Base-by-base conservation (phyloP, 2,888 invertebrate genomes). In the Stomorhina lunata region DNA sequence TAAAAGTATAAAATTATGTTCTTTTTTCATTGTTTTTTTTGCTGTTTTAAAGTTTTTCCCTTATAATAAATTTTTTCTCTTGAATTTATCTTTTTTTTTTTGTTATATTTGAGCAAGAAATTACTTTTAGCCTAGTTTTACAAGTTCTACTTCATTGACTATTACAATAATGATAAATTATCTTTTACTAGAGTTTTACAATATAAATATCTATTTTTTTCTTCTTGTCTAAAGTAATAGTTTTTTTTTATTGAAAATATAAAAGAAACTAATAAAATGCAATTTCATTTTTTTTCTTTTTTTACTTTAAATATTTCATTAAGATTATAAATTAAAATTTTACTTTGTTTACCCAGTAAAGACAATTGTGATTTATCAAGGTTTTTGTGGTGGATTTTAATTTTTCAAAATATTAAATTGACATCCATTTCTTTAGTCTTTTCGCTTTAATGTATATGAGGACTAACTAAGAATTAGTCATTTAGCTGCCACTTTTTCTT, bases 81-180 rank as follows among this genome's bases (percentile, higher is more conserved):
- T 15, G 34, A 20, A 2, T 48, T 3, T 20, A n/a, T 45, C n/a
- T 17, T 17, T 17, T 32, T 71, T 3, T 50, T 55, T 15, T 43
- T 25, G 15, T 25, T 9, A 40, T 77, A 22, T 68, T 79, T 69
- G 32, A 59, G 53, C 61, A 78, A 68, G 73, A 78, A 82, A 82
- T 79, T 75, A 79, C 69, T 79, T 82, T 82, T 82, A 79, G 75
- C 79, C 82, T 79, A 82, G 79, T 82, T 82, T 37, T 71, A 79
- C 79, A 82, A 75, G 79, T 79, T 82, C 75, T 45, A 82, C 82
- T 82, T 79, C 79, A 82, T 79, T 82, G 73, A 65, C 59, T 82
- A 59, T 79, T 82, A 69, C 50, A 79, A 82, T 79, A 82, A 75
- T 79, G 65, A 79, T 82, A 82, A 82, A 71, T 79, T 82, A 71